A percentile compares a stretch with the other conserved stretches of the same genome.
phyloP scores from a whole-genome alignment of 1,140 invertebrate genomes.

The Nilaparvata lugens region DNA sequence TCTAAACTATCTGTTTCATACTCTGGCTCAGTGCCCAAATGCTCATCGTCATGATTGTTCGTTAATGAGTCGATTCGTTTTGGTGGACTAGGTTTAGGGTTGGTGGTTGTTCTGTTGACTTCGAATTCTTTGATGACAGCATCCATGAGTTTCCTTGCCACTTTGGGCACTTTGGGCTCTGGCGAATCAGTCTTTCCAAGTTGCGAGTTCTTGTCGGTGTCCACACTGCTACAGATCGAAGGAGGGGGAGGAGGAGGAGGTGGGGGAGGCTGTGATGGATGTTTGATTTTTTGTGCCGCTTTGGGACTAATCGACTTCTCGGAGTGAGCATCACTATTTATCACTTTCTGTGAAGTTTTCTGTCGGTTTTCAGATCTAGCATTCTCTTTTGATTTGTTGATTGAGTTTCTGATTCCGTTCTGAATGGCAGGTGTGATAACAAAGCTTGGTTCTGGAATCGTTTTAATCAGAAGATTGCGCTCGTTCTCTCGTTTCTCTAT shows the following conservation, averaged over 20 bases:
- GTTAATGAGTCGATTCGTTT: constrained; percentile 5
- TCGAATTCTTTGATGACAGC: constrained; percentile 43
- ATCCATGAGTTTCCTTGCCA: constrained; percentile 39
- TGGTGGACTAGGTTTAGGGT: constrained; percentile 2
- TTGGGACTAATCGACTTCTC: neutral
- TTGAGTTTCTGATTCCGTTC: no score
- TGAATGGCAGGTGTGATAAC: no score
- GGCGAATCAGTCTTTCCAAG: constrained; percentile 4
- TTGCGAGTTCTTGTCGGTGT: constrained; percentile 37
- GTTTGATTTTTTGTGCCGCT: neutral
- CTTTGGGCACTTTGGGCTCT: constrained; percentile 17
- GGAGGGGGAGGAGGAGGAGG: constrained; percentile 19
- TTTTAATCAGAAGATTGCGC: no score
- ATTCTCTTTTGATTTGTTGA: no score
- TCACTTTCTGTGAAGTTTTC: no score
- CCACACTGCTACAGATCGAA: constrained; percentile 23
- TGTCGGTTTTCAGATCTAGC: no score
- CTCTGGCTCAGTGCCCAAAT: constrained; percentile 35
- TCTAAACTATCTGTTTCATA: constrained; percentile 75
- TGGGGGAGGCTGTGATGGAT: constrained; percentile 10
- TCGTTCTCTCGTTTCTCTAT: no score
- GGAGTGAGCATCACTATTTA: no score
- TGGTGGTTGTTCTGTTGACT: constrained; percentile 31
- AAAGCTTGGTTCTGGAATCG: no score
- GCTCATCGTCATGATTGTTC: neutral